Base-by-base conservation (phyloP, 2,797 vertebrate genomes). In the Epinephelus awoara region DNA sequence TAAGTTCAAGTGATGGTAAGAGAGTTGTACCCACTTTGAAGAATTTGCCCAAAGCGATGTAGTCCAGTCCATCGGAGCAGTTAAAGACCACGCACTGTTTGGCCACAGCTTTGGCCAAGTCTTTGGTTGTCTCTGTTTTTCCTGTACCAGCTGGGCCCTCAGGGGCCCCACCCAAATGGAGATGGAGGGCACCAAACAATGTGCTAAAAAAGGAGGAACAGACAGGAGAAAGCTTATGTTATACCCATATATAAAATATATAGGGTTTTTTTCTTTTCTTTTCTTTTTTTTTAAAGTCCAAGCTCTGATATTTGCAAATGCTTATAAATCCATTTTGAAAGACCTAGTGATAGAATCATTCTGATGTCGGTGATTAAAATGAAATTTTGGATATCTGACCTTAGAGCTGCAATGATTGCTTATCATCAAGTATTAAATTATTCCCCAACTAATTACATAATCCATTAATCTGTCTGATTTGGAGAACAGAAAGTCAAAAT, bases 61-160 rank as follows among this genome's bases (percentile, higher is more conserved):
- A 98, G 93, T 98, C 97, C 82, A 99, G 90, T 46, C 97, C 97
- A 52, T 99, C 98, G 0, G 97, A 99, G 88, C 97, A 98, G 93
- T 97, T 98, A 89, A 98, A 98, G 73, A 98, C 97, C 5, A 98
- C 97, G 87, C 97, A 98, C 69, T 99, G 97, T 56, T 98, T 98
- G 61, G 97, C 97, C n/a, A 98, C 94, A 42, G 97, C 97, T 91
- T 98, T 98, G 76, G 97, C 97, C 89, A 98, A 93, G 70, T 98
- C 97, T 89, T 98, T 97, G 59, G 97, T 98, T 3, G 97, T 98
- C 91, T 98, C 97, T 0, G 97, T 98, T 93, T 98, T 97, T 27
- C 97, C 97, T 0, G 97, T 98, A 65, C 97, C 97, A 50, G 97
- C 97, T 1, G 97, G 97, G 52, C 97, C 98, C 88, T 98, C 97